Percentiles rank a stretch among this genome's conserved stretches.
These are phyloP conservation scores for Amiota mariae DNA, from an alignment of 2,888 invertebrate species.

Conservation along the genomic window DNA sequence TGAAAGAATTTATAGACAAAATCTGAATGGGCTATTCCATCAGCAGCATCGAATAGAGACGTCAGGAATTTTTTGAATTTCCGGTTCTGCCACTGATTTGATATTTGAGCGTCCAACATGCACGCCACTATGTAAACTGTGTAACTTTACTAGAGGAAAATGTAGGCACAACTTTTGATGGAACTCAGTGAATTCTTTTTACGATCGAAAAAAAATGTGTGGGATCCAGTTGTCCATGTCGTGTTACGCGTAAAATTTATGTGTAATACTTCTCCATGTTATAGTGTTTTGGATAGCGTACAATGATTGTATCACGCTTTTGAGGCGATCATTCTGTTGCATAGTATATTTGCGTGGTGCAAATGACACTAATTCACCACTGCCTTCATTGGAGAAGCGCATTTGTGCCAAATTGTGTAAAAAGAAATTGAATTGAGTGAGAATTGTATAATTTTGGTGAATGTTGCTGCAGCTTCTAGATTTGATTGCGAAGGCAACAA, in stretches of 20 bases:
- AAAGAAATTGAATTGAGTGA: conserved; percentile 98
- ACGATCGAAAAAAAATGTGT: conserved; percentile 94
- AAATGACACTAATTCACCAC: conserved; percentile 89
- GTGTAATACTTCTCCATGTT: conserved; percentile 99
- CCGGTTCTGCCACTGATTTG: conserved; percentile 93
- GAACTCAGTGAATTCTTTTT: conserved; percentile 98
- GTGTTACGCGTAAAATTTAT: conserved; percentile 87
- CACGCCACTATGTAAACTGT: conserved; percentile 84
- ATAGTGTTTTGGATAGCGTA: conserved; percentile 94
- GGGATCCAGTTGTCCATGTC: conserved; percentile 89
- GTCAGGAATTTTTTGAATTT: conserved; percentile 91
- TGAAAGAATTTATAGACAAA: conserved; percentile 99
- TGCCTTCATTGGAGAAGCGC: conserved; percentile 89
- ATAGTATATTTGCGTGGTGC: conserved; percentile 93
- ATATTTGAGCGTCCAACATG: conserved; percentile 95
- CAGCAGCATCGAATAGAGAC: conserved; percentile 88
- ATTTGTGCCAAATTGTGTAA: conserved; percentile 96
- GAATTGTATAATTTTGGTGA: conserved; percentile 96
- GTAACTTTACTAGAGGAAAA: conserved; percentile 92
- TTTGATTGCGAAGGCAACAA: conserved; percentile 91
- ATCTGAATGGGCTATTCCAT: conserved; percentile 96
- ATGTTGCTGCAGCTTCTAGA: conserved; percentile 96
- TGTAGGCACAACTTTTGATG: conserved; percentile 94
- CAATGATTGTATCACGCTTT: conserved; percentile 87
- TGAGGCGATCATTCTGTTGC: conserved; percentile 91